These are phyloP conservation scores for Heteractis magnifica DNA, from an alignment of 92 coral and sea anemone genomes.

Conservation along the genomic window DNA sequence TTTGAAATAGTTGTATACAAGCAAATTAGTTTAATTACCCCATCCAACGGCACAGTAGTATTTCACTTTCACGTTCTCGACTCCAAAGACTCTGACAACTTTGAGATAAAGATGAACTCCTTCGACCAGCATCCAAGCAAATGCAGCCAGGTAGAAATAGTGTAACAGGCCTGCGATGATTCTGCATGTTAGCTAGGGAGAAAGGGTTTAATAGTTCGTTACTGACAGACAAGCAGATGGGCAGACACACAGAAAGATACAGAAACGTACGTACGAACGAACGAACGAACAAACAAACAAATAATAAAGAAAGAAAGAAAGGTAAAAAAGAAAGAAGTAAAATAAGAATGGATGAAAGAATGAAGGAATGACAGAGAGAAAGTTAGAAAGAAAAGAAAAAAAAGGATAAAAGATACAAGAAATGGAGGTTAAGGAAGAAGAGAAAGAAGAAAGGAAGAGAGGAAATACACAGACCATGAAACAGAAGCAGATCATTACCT, in stretches of 20 bases:
- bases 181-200: slow-evolving; percentile 56
- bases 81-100: slow-evolving; percentile 81
- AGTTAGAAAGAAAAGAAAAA: no score
- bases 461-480: neutral
- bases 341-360: no score
- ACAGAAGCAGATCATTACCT: slow-evolving; percentile 24
- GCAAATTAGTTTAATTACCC: slow-evolving; percentile 53
- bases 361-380: no score
- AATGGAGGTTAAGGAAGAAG: neutral
- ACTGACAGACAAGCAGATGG: no score
- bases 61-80: slow-evolving; percentile 60
- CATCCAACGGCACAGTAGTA: slow-evolving; percentile 79
- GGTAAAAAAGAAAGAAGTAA: no score
- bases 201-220: no score
- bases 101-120: slow-evolving; percentile 84
- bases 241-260: no score
- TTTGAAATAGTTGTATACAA: neutral
- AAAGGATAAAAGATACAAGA: neutral
- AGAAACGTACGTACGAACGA: no score
- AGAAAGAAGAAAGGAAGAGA: no score
- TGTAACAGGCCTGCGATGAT: slow-evolving; percentile 69
- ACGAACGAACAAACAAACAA: no score
- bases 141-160: slow-evolving; percentile 72
- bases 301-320: neutral
- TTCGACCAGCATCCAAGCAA: slow-evolving; percentile 87